Percentiles rank a stretch among this genome's conserved stretches.
Evolutionary conservation across 1,140 invertebrate genomes (phyloP).

Genomic region (Halesus radiatus): DNA sequence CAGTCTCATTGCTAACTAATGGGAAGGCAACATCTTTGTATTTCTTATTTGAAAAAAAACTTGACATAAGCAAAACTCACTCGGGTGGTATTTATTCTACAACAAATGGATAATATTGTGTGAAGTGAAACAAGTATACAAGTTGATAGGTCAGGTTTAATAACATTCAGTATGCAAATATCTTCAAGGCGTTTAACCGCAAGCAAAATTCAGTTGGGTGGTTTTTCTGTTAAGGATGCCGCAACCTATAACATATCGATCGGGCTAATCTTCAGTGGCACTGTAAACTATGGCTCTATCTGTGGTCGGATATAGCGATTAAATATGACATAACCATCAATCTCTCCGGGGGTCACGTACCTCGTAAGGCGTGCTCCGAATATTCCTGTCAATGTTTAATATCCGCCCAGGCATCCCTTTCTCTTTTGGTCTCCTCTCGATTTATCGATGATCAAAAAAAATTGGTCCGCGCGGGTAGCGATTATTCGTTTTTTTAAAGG

Average conservation of each 20-base stretch:
- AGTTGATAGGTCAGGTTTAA: no score
- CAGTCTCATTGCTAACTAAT: no score
- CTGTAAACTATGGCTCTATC: slow-evolving; percentile 45
- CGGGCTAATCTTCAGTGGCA: slow-evolving; percentile 4
- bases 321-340: slow-evolving; percentile 54
- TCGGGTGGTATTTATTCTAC: no score
- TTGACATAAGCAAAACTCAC: no score
- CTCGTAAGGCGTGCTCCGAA: slow-evolving; percentile 47
- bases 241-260: slow-evolving; percentile 1
- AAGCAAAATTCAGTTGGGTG: neutral
- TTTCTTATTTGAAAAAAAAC: no score
- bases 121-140: no score
- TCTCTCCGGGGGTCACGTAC: slow-evolving; percentile 51
- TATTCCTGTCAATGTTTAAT: slow-evolving; percentile 55
- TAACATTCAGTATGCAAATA: neutral
- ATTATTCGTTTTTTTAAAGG: slow-evolving; percentile 25
- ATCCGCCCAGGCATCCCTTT: slow-evolving; percentile 4
- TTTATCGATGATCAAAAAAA: slow-evolving; percentile 45
- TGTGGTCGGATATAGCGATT: slow-evolving; percentile 49
- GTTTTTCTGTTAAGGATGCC: neutral
- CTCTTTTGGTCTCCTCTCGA: slow-evolving; percentile 10
- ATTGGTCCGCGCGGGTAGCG: slow-evolving; percentile 25
- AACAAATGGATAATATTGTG: no score
- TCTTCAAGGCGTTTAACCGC: neutral
- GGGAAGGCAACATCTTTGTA: no score